Conservation (phyloP, 2,113 vertebrate genomes). For the Cacatua alba region DNA sequence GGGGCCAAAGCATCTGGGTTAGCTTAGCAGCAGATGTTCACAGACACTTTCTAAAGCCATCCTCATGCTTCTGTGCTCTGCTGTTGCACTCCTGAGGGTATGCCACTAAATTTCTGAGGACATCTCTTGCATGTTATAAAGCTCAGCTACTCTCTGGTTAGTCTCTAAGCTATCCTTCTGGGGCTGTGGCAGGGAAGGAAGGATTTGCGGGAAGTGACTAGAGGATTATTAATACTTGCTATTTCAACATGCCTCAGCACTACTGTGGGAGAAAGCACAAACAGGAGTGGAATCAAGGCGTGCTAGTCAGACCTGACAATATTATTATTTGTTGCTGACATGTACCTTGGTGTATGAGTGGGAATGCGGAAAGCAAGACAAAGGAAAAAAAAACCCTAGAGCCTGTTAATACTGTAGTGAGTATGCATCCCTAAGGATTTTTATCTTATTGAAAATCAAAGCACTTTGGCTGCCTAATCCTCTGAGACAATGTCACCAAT, state of each 20-base stretch:
- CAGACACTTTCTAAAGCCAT: conserved; percentile 5
- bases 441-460: neutral
- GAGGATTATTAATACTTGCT: neutral
- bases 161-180: neutral
- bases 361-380: neutral
- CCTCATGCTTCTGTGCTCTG: neutral
- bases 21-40: conserved; percentile 39
- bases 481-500: neutral
- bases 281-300: neutral
- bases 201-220: neutral
- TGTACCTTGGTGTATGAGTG: neutral
- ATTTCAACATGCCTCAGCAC: neutral
- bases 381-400: neutral
- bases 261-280: neutral
- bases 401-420: neutral
- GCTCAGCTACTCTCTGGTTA: neutral
- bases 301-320: neutral
- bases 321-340: neutral
- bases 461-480: neutral
- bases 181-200: neutral
- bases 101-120: neutral
- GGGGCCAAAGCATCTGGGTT: conserved; percentile 43
- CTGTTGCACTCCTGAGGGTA: neutral
- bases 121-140: neutral
- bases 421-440: neutral